phyloP scores from a whole-genome alignment of 2,888 invertebrate species.

The Galerucella nymphaeae region DNA sequence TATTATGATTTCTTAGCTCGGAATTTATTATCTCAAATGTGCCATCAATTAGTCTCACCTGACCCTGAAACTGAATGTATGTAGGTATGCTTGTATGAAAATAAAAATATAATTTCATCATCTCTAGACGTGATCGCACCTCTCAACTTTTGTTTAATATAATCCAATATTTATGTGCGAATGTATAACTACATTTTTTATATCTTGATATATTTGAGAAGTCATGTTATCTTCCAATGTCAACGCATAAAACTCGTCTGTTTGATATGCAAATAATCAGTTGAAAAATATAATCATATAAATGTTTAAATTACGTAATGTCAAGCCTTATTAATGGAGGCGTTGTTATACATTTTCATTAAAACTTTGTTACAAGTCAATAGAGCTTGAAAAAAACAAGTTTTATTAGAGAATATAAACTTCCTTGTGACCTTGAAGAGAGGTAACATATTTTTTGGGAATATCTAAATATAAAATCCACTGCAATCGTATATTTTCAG shows the following conservation, averaged over 20 bases:
- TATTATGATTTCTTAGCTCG: no score
- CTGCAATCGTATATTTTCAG: no score
- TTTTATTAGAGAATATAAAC: no score
- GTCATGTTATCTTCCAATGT: constrained; percentile 26
- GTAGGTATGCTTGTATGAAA: not conserved
- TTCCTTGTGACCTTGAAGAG: no score
- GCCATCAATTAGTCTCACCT: no score
- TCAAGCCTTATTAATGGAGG: no score
- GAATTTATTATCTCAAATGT: no score
- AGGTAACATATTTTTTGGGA: no score
- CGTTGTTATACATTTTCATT: no score
- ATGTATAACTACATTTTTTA: not conserved
- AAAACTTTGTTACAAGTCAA: no score
- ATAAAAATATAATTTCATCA: not conserved
- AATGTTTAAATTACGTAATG: not conserved
- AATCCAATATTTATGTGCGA: constrained; percentile 9
- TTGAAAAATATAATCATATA: not conserved
- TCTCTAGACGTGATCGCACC: not conserved
- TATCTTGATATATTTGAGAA: constrained; percentile 16
- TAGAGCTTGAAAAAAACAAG: no score
- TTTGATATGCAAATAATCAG: constrained; percentile 27
- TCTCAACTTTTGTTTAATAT: not conserved
- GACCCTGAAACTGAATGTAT: not conserved
- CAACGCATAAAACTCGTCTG: constrained; percentile 19
- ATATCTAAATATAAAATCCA: no score